phyloP scores from a whole-genome alignment of 2,888 invertebrate species.

The Cephus pygmeus region DNA sequence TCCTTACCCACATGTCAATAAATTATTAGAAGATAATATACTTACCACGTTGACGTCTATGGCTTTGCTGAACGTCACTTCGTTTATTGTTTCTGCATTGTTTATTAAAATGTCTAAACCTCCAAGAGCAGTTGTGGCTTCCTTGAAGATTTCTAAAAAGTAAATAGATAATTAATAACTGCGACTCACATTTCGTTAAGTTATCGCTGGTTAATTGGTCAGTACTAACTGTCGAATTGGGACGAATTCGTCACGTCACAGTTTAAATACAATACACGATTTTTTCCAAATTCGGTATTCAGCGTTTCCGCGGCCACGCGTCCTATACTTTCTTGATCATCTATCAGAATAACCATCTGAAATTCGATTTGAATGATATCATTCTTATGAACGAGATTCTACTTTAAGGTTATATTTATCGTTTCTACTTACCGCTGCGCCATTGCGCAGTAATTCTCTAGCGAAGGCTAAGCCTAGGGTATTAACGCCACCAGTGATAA shows the following conservation, averaged over 20 bases:
- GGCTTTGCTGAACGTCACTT: constrained; percentile 47
- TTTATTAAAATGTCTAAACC: constrained; percentile 70
- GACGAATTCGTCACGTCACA: constrained; percentile 55
- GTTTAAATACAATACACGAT: constrained; percentile 47
- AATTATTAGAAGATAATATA: neutral
- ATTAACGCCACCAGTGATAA: constrained; percentile 55
- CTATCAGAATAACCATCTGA: constrained; percentile 51
- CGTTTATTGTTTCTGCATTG: constrained; percentile 56
- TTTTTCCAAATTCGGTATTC: constrained; percentile 53
- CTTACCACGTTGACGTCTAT: constrained; percentile 61
- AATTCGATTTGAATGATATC: constrained; percentile 8
- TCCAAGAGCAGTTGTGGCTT: constrained; percentile 64
- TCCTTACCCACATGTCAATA: too few relatives aligned
- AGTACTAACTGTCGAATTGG: constrained; percentile 51
- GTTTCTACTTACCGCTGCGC: constrained; percentile 48
- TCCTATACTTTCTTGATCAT: constrained; percentile 42
- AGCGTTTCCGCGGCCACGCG: constrained; percentile 41
- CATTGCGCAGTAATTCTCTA: constrained; percentile 55
- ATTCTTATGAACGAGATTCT: neutral
- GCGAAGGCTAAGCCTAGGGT: constrained; percentile 50
- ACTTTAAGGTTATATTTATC: neutral
- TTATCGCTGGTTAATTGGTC: too few relatives aligned
- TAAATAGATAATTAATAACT: neutral
- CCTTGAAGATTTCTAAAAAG: constrained; percentile 64
- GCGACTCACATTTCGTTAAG: too few relatives aligned